These are phyloP conservation scores for Nasonovia ribisnigri DNA, from an alignment of 2,888 invertebrate genomes.

Conservation along the genomic window DNA sequence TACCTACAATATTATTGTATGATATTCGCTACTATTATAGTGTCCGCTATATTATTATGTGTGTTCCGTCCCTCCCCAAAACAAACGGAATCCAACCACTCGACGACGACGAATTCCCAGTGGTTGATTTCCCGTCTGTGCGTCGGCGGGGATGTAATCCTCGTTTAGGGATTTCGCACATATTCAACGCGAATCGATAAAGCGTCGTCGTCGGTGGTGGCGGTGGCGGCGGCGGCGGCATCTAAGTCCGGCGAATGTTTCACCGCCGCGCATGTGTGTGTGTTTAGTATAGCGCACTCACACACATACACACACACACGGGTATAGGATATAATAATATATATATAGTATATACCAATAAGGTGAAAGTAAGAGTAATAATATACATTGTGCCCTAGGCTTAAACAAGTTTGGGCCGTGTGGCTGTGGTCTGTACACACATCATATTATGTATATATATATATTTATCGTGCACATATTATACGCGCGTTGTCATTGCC, in stretches of 20 bases:
- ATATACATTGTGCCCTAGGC: background rate
- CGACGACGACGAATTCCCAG: background rate
- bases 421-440: background rate
- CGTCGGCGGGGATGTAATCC: background rate
- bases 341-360: background rate
- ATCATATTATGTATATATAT: background rate
- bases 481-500: background rate
- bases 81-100: background rate
- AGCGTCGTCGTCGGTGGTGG: background rate
- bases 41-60: background rate
- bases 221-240: background rate
- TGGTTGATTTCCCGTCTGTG: background rate
- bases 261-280: constrained; percentile 37
- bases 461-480: background rate
- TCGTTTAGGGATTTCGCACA: constrained; percentile 42
- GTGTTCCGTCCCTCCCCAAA: background rate
- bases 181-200: constrained; percentile 44
- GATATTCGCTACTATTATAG: background rate
- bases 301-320: background rate
- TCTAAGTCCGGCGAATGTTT: constrained; percentile 22
- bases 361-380: constrained; percentile 28
- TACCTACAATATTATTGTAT: background rate
- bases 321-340: background rate
- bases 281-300: background rate
- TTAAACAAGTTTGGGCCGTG: background rate